Percentiles rank a stretch among this genome's conserved stretches.
Conservation (phyloP, 2,888 invertebrate genomes). For the Rhagonycha fulva region DNA sequence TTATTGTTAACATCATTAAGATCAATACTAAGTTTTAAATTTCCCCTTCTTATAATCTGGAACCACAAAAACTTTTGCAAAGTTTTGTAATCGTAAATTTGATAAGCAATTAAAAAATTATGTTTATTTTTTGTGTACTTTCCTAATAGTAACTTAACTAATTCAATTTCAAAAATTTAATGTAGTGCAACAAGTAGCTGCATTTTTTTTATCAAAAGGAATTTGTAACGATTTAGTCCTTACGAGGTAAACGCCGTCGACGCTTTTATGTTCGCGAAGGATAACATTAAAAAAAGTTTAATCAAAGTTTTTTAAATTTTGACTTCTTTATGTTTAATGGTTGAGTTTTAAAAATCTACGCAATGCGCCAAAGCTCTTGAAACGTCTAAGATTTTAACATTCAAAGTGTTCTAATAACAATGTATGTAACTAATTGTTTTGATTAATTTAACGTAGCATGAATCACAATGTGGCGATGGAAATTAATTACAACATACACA, state of each 20-base stretch:
- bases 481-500: neutral
- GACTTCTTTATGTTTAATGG: neutral
- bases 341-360: neutral
- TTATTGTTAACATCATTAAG: conserved; percentile 31
- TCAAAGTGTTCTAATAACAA: neutral
- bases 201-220: neutral
- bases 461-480: neutral
- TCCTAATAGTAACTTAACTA: neutral
- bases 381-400: neutral
- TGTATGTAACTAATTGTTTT: neutral
- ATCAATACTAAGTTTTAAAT: conserved; percentile 31
- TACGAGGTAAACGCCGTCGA: neutral
- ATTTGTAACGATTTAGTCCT: neutral
- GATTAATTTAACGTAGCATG: neutral
- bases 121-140: neutral
- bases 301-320: neutral
- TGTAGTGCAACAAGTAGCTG: conserved; percentile 11
- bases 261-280: neutral
- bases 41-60: conserved; percentile 18
- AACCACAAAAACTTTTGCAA: neutral
- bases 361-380: neutral
- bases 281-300: neutral
- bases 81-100: neutral
- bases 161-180: neutral
- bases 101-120: neutral